These are phyloP conservation scores for Rutpela maculata DNA, from an alignment of 2,888 invertebrate genomes.

Conservation along the genomic window DNA sequence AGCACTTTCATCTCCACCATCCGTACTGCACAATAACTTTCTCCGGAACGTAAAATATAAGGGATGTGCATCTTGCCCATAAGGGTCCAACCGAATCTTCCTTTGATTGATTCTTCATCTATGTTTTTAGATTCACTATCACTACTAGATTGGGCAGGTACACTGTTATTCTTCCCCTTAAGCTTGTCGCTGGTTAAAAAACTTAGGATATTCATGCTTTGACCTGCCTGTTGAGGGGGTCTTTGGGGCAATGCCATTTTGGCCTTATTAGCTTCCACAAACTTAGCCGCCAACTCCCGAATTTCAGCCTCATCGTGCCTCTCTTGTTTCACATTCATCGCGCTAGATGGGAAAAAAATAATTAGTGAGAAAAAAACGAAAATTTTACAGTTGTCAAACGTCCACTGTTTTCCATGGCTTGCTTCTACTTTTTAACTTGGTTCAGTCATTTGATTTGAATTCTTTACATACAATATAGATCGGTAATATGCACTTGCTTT, in stretches of 20 bases:
- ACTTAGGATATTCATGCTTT: slow-evolving; percentile 79
- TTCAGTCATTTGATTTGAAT: slow-evolving; percentile 42
- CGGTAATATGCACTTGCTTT: slow-evolving; percentile 46
- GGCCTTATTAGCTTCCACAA: slow-evolving; percentile 80
- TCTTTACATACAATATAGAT: slow-evolving; percentile 40
- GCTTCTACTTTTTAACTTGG: slow-evolving; percentile 39
- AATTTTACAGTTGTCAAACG: slow-evolving; percentile 45
- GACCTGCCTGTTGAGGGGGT: slow-evolving; percentile 70
- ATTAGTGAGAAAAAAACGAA: slow-evolving; percentile 49
- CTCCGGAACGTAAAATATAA: slow-evolving; percentile 88
- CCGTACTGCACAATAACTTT: slow-evolving; percentile 94
- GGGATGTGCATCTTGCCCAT: slow-evolving; percentile 92
- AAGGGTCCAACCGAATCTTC: slow-evolving; percentile 93
- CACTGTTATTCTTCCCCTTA: slow-evolving; percentile 56
- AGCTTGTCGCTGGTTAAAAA: slow-evolving; percentile 74
- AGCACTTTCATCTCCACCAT: slow-evolving; percentile 94
- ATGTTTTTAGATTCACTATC: slow-evolving; percentile 62
- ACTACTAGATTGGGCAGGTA: slow-evolving; percentile 72
- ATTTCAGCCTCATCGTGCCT: slow-evolving; percentile 92
- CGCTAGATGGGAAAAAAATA: slow-evolving; percentile 35
- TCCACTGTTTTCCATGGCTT: slow-evolving; percentile 52
- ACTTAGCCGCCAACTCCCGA: slow-evolving; percentile 89
- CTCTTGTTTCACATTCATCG: slow-evolving; percentile 80
- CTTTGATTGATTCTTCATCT: slow-evolving; percentile 86
- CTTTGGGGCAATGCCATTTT: slow-evolving; percentile 75